A percentile compares a stretch with the other conserved stretches of the same genome.
phyloP scores from a whole-genome alignment of 2,113 vertebrate genomes.

The Megatriorchis doriae region DNA sequence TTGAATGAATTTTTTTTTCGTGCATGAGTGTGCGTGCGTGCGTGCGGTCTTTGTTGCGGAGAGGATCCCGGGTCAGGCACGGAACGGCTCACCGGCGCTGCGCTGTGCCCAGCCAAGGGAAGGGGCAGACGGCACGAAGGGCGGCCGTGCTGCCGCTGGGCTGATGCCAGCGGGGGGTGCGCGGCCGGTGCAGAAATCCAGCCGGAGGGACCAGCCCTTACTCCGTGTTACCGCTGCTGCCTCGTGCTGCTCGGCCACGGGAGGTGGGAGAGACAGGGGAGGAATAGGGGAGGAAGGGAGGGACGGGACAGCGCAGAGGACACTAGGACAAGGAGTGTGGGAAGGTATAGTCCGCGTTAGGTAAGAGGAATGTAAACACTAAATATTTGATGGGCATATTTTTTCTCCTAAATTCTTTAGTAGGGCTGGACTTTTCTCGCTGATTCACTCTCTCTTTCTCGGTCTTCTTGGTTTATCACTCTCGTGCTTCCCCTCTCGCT shows the following conservation, averaged over 20 bases:
- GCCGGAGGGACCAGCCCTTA: background rate
- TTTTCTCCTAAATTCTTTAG: constrained; percentile 39
- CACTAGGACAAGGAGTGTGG: background rate
- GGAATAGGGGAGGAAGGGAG: background rate
- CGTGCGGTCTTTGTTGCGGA: background rate
- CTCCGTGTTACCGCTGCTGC: background rate
- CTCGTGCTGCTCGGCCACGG: background rate
- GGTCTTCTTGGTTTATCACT: constrained; percentile 17
- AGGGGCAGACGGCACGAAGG: background rate
- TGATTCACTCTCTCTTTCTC: constrained; percentile 55
- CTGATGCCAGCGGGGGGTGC: background rate
- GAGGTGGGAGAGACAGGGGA: background rate
- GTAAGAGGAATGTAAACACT: constrained; percentile 39
- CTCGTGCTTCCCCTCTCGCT: constrained; percentile 20
- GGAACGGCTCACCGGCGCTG: background rate
- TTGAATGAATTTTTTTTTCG: background rate
- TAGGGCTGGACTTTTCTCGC: constrained; percentile 33
- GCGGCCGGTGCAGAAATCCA: background rate
- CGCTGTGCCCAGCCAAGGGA: background rate
- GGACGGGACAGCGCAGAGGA: background rate
- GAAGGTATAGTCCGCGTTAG: constrained; percentile 18
- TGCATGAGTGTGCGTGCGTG: background rate
- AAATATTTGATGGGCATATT: constrained; percentile 64
- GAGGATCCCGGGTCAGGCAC: background rate
- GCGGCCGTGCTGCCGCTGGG: background rate